phyloP scores from a whole-genome alignment of 1,140 invertebrate species.

The Zaprionus camerounensis region DNA sequence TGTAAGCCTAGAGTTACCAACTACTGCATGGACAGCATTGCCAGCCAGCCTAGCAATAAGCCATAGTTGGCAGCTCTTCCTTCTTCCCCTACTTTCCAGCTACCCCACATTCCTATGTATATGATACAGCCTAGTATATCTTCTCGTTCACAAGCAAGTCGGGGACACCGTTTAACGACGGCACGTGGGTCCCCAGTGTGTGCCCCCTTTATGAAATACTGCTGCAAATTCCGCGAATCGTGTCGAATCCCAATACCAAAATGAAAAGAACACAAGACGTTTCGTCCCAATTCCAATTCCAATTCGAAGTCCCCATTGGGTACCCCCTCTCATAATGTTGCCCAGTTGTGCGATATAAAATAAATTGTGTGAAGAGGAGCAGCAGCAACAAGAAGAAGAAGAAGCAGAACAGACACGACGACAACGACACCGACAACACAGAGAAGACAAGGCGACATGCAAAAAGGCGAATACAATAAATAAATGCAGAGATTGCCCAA shows the following conservation, averaged over 20 bases:
- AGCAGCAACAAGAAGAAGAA: conserved; percentile 26
- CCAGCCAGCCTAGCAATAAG: background rate
- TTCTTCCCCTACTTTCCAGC: background rate
- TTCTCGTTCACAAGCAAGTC: background rate
- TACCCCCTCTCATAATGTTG: conserved; percentile 4
- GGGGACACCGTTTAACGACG: conserved; percentile 5
- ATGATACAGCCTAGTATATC: background rate
- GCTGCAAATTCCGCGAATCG: background rate
- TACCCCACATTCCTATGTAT: background rate
- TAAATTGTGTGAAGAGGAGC: conserved; percentile 52
- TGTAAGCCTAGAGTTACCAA: background rate
- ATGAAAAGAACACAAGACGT: background rate
- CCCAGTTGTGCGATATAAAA: conserved; percentile 66
- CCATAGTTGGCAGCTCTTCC: background rate
- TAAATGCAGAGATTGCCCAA: conserved; percentile 65
- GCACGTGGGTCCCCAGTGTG: conserved; percentile 8
- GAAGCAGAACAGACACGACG: conserved; percentile 15
- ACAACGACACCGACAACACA: background rate
- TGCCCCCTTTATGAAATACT: background rate
- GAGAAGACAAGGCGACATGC: conserved; percentile 25
- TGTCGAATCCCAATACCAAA: conserved; percentile 12
- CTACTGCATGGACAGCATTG: background rate
- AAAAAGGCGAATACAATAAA: conserved; percentile 60
- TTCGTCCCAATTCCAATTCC: background rate
- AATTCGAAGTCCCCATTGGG: background rate